These are phyloP conservation scores for Lasioglossum zephyrum DNA, from an alignment of 2,888 invertebrate species.

Conservation along the genomic window DNA sequence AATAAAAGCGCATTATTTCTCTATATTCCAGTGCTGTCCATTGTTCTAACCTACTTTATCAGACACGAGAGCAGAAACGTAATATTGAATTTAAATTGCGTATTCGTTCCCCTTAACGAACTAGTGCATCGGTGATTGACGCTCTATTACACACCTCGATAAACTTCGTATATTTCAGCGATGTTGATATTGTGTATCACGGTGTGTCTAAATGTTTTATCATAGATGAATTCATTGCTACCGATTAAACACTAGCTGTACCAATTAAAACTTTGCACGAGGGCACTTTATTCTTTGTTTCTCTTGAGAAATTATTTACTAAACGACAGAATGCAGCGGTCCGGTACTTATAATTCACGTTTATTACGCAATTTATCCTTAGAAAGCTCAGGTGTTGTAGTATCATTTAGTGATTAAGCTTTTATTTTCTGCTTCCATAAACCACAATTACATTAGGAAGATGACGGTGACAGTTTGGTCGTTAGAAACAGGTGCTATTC, in stretches of 20 bases:
- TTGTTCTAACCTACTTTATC: neutral
- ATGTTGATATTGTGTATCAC: neutral
- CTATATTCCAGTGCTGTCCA: neutral
- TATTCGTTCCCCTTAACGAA: neutral
- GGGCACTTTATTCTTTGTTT: neutral
- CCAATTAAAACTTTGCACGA: neutral
- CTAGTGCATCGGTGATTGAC: neutral
- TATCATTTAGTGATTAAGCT: neutral
- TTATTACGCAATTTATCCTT: neutral
- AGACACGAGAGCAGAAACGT: neutral
- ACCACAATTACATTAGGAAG: neutral
- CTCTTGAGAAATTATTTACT: neutral
- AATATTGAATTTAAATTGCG: neutral
- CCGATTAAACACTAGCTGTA: neutral
- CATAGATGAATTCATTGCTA: neutral
- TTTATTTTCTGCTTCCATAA: neutral
- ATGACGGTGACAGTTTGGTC: neutral
- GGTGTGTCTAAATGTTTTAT: neutral
- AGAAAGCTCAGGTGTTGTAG: neutral
- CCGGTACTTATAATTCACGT: neutral
- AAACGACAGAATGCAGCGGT: neutral
- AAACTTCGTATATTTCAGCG: neutral
- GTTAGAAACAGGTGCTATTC: slow-evolving; percentile 2
- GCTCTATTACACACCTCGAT: neutral
- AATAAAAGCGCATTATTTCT: slow-evolving; percentile 4